Evolutionary conservation across 2,797 vertebrate species (phyloP).

Genomic region (Cyclura pinguis): DNA sequence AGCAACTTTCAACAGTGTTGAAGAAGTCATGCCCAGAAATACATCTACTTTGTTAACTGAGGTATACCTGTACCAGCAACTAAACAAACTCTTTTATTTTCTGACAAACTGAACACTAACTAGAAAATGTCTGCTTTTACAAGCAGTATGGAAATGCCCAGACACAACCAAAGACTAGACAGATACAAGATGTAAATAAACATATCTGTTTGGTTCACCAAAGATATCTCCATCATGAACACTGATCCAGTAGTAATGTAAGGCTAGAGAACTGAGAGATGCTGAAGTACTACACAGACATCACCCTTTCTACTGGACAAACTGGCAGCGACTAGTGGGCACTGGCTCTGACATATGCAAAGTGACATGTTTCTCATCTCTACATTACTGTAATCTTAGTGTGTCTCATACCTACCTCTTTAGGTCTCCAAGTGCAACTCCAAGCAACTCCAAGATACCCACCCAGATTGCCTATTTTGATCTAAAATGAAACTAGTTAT

Average conservation of each 20-base stretch:
- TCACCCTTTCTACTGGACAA: not conserved
- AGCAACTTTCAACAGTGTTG: no score
- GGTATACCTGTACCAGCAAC: no score
- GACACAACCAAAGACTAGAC: not conserved
- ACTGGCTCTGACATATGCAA: not conserved
- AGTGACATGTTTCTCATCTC: not conserved
- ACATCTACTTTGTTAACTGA: no score
- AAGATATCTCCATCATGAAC: not conserved
- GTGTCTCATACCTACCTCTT: not conserved
- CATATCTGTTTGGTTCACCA: not conserved
- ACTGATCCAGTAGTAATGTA: not conserved
- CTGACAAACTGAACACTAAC: constrained; percentile 1
- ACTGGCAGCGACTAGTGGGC: not conserved
- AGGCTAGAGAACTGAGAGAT: not conserved
- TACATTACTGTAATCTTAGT: not conserved
- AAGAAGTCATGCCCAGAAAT: no score
- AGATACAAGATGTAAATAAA: not conserved
- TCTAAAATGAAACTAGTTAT: not conserved
- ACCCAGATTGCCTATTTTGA: not conserved
- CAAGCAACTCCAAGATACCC: no score
- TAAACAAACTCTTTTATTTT: not conserved
- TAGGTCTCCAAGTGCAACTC: not conserved
- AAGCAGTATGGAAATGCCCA: not conserved
- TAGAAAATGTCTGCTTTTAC: not conserved
- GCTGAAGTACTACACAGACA: not conserved